Evolutionary conservation across 92 coral and sea anemone species (phyloP), one percentile per base, ranked within the genome.

Genomic region (Umimayanthus chanpuru): DNA sequence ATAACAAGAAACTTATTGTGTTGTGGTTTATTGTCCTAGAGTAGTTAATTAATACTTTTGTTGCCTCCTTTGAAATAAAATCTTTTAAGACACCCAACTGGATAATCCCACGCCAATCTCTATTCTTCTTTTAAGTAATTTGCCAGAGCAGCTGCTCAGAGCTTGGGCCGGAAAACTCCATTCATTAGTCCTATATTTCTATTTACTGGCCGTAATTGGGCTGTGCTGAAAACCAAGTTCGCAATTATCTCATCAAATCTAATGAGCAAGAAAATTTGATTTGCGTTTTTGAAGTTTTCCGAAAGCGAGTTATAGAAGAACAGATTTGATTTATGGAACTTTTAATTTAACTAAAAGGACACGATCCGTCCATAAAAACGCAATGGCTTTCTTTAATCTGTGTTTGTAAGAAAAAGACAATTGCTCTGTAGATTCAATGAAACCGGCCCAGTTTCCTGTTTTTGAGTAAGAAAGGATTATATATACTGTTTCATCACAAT

Each of bases 41-140:
- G 40, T 75, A 92, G 93, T 95, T 95, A 95, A 95, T 95, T 95
- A 95, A 93, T 95, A 86, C 98, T 88, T 91, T 95, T 90, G 95
- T 91, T 92, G 93, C 74, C 66, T 79, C 91, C 80, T 85, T 76
- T 77, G 92, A 85, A 76, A 85, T 79, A 85, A 89, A 87, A 89
- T 90, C 76, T 88, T 73, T 86, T 87, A 73, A 88, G 93, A 85
- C 73, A 68, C 82, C 91, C 94, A 91, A 87, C 89, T 71, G 85
- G 58, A 71, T 75, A 89, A 89, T 93, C 86, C 85, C 88, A 78
- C 90, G 90, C 94, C 92, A 90, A 88, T 91, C 85, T 70, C 80
- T 38, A 85, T 73, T 92, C 66, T 91, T 93, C 87, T 50, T 47
- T 71, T 58, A 70, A 12, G 49, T 70, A 83, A 83, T 70, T 83